Conservation (phyloP, 2,113 vertebrate species). For the Xiphophorus maculatus region DNA sequence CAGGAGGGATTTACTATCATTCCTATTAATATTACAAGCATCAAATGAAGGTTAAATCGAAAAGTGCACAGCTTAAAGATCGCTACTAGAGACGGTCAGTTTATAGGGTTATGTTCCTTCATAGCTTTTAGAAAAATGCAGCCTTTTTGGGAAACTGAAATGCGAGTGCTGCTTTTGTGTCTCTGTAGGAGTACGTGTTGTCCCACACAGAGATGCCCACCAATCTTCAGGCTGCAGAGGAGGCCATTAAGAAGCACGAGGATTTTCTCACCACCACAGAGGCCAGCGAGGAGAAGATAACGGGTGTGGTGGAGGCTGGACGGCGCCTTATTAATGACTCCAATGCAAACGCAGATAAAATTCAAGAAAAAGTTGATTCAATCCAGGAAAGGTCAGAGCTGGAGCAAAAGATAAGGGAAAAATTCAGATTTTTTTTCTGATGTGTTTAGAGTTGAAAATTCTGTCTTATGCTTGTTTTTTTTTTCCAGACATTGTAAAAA, state of each 20-base stretch:
- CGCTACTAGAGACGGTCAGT: background rate
- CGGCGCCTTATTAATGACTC: conserved; percentile 85
- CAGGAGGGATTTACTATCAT: no score
- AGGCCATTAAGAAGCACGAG: conserved; percentile 92
- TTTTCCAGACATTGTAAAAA: conserved; percentile 86
- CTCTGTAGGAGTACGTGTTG: conserved; percentile 88
- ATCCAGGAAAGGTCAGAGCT: conserved; percentile 87
- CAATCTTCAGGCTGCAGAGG: conserved; percentile 88
- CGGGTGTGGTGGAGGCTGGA: conserved; percentile 86
- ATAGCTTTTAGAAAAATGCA: background rate
- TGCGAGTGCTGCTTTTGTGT: conserved; percentile 6
- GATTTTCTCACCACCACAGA: conserved; percentile 95
- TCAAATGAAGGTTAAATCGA: background rate
- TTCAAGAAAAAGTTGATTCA: conserved; percentile 91
- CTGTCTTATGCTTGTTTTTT: background rate
- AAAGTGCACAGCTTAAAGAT: background rate
- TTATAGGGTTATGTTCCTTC: background rate
- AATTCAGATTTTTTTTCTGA: background rate
- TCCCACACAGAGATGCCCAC: conserved; percentile 93
- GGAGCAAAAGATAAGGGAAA: background rate
- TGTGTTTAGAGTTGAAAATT: conserved; percentile 4
- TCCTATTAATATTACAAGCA: no score
- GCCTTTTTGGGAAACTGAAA: background rate
- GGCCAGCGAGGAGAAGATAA: conserved; percentile 90
- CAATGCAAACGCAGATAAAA: conserved; percentile 88